These are phyloP conservation scores for Muraenolepis orangiensis DNA, from an alignment of 2,797 vertebrate genomes.

Conservation along the genomic window DNA sequence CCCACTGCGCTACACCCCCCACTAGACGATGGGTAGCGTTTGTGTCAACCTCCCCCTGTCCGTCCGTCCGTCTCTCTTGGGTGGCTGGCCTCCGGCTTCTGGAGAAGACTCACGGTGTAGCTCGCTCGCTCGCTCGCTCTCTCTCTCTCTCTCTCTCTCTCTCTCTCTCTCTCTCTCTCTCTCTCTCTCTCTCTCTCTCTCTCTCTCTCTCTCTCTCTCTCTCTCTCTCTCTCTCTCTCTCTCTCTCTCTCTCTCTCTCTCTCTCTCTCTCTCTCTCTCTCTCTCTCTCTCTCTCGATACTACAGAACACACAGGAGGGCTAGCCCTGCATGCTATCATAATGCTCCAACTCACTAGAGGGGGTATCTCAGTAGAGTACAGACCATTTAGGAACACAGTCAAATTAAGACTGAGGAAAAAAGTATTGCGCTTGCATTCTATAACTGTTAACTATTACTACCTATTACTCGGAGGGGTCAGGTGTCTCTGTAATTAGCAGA, in stretches of 20 bases:
- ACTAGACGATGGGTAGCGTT: constrained; percentile 24
- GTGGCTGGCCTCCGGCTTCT: constrained; percentile 49
- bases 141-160: constrained; percentile 52
- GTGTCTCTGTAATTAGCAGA: not conserved
- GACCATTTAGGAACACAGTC: constrained; percentile 41
- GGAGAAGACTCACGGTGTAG: constrained; percentile 47
- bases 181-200: constrained; percentile 51
- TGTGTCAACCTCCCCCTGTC: constrained; percentile 52
- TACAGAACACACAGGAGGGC: constrained; percentile 35
- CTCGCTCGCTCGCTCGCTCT: constrained; percentile 51
- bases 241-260: constrained; percentile 51
- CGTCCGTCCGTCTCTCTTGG: constrained; percentile 56
- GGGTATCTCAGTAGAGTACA: constrained; percentile 41
- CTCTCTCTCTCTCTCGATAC: constrained; percentile 47
- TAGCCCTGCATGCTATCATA: constrained; percentile 27
- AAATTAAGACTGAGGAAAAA: constrained; percentile 34
- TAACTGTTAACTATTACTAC: no score
- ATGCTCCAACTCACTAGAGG: constrained; percentile 34
- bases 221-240: constrained; percentile 51
- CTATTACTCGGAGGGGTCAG: not conserved
- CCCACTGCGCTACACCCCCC: constrained; percentile 30
- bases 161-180: constrained; percentile 51
- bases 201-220: constrained; percentile 51
- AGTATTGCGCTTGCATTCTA: no score
- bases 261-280: constrained; percentile 51